Base-by-base conservation (phyloP, 2,888 invertebrate species). In the Agrochola lychnidis region DNA sequence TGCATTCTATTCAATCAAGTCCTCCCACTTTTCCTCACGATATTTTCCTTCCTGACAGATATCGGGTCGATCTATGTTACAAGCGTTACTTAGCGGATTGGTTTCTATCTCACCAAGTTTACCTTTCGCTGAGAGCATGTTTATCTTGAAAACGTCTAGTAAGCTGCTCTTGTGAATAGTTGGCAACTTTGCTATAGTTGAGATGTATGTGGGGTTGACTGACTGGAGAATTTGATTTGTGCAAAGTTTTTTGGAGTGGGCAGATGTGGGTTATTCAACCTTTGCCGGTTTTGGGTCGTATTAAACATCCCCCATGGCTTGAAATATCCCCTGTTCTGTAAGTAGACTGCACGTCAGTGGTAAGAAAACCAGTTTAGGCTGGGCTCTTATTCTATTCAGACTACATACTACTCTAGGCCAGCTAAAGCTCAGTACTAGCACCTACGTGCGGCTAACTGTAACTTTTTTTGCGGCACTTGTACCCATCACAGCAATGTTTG, bases 81-180 rank as follows among this genome's bases (percentile, higher is more conserved):
- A 48, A 56, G 59, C 82, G 85, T 82, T 82, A 82, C 82, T 82
- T 85, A 85, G 82, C 78, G 72, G 85, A 82, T 85, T 85, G 85
- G 40, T 70, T 85, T 70, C 66, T 73, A 78, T 78, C 79, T 81
- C 75, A 16, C 53, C 51, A 73, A 80, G 84, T 81, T 81, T 84
- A 59, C 67, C 67, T 84, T 68, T 53, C 59, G 40, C 67, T 59
- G 57, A 53, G 72, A 82, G 57, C 59, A 59, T 85, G 85, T 85
- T 78, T 77, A 82, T 85, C 85, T 85, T 70, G 57, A 51, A 61
- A 76, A 56, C 63, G 61, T 82, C 82, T 74, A 62, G 70, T 63
- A 36, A 84, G 84, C 63, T 67, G 84, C 67, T 74, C 66, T 70
- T 56, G 81, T 19, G 48, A 69, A 48, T 56, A 57, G 59, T 70